Percentiles rank a stretch among this genome's conserved stretches.
These are phyloP conservation scores for Podarcis cretensis DNA, from an alignment of 2,113 vertebrate genomes.

Conservation along the genomic window DNA sequence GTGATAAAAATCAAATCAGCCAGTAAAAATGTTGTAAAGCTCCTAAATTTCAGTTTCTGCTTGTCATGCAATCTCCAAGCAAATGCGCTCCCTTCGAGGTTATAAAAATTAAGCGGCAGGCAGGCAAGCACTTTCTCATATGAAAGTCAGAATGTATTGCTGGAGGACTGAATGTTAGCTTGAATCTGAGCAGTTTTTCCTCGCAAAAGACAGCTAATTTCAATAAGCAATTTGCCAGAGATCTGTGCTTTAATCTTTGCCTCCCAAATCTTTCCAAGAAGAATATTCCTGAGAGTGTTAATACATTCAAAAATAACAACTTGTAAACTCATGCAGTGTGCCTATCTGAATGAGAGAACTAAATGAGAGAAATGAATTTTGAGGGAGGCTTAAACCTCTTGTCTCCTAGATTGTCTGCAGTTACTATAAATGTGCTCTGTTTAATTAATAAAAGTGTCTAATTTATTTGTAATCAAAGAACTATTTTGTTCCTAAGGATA, in stretches of 20 bases:
- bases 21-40: conserved; percentile 54
- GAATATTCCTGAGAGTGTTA: conserved; percentile 55
- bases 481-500: not conserved
- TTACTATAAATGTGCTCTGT: not conserved
- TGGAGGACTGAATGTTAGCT: conserved; percentile 29
- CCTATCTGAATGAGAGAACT: not conserved
- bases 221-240: conserved; percentile 60
- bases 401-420: conserved; percentile 34
- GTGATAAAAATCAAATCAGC: conserved; percentile 62
- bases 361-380: conserved; percentile 45
- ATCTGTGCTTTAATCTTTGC: conserved; percentile 58
- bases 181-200: not conserved
- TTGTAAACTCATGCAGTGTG: conserved; percentile 32
- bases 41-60: conserved; percentile 62
- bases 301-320: conserved; percentile 54
- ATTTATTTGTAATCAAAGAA: conserved; percentile 35
- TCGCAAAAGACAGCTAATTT: conserved; percentile 61
- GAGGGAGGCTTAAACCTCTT: conserved; percentile 19
- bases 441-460: conserved; percentile 35
- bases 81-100: conserved; percentile 55
- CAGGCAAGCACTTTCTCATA: conserved; percentile 36
- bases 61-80: conserved; percentile 56
- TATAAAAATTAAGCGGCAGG: conserved; percentile 65
- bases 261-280: conserved; percentile 48
- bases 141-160: conserved; percentile 46